Conservation (phyloP, 64 coral and sea anemone genomes). For the Dendronephthya gigantea region DNA sequence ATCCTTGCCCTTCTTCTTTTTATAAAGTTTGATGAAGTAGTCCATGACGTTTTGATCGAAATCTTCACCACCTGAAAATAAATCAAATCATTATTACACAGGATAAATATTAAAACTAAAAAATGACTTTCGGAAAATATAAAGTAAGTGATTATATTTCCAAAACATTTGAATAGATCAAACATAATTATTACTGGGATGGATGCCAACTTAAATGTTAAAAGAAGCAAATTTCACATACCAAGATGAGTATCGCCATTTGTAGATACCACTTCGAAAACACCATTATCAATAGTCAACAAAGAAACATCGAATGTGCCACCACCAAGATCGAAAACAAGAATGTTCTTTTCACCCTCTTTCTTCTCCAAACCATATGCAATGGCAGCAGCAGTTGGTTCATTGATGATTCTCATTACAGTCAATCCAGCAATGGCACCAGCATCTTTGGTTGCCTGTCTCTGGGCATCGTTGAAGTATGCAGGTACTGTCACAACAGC, state of each 20-base stretch:
- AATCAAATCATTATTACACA: background rate
- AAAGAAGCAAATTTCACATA: slow-evolving; percentile 14
- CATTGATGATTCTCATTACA: slow-evolving; percentile 98
- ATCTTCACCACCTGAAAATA: slow-evolving; percentile 87
- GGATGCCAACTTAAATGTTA: too few species aligned
- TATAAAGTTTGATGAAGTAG: slow-evolving; percentile 94
- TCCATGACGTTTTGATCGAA: slow-evolving; percentile 99
- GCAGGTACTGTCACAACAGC: slow-evolving; percentile 97
- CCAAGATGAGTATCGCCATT: slow-evolving; percentile 98
- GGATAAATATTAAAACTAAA: too few species aligned
- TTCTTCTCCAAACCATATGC: slow-evolving; percentile 99
- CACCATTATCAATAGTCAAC: slow-evolving; percentile 96
- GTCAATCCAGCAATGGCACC: slow-evolving; percentile 80
- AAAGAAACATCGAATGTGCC: slow-evolving; percentile 98
- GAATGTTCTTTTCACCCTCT: slow-evolving; percentile 95
- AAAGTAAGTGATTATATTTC: too few species aligned
- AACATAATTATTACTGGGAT: too few species aligned
- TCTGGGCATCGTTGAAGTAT: slow-evolving; percentile 98
- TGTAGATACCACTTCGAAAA: slow-evolving; percentile 90
- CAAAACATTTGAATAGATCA: too few species aligned
- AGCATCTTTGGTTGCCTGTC: slow-evolving; percentile 95
- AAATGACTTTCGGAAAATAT: background rate
- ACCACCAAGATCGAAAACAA: slow-evolving; percentile 96
- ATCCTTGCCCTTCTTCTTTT: slow-evolving; percentile 99
- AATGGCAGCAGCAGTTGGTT: slow-evolving; percentile 97